These are phyloP conservation scores for Carduelis carduelis DNA, from an alignment of 2,797 vertebrate genomes.

Conservation along the genomic window DNA sequence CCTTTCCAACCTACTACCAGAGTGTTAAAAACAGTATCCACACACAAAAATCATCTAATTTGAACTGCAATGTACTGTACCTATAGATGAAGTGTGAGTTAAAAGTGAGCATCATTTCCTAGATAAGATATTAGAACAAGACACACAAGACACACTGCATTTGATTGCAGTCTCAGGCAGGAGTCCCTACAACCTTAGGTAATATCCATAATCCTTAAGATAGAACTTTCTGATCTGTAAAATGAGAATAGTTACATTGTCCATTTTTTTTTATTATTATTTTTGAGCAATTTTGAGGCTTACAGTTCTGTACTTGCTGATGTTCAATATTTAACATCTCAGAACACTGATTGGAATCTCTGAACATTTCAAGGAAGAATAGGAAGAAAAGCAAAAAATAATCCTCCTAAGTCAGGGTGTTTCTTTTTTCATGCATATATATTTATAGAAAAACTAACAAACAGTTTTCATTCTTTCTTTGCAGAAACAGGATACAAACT, in stretches of 20 bases:
- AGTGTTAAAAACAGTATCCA: neutral
- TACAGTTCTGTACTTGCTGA: neutral
- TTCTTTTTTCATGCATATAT: neutral
- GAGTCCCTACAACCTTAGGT: neutral
- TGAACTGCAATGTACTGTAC: neutral
- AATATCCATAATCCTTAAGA: neutral
- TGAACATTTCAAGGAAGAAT: neutral
- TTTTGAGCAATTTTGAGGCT: neutral
- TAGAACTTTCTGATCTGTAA: neutral
- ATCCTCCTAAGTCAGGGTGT: neutral
- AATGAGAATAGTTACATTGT: neutral
- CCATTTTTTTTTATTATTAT: neutral
- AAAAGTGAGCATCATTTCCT: neutral
- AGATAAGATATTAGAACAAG: neutral
- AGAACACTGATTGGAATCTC: neutral
- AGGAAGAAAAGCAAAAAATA: neutral
- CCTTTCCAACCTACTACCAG: neutral
- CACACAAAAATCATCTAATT: neutral
- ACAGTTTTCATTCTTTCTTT: neutral
- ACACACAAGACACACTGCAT: neutral
- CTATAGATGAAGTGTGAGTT: neutral
- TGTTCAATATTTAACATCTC: neutral
- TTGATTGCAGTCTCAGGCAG: neutral
- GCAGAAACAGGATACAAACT: neutral
- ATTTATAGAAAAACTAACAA: neutral